A percentile compares a stretch with the other conserved stretches of the same genome.
These are phyloP conservation scores for Norana najaformis DNA, from an alignment of 2,888 invertebrate genomes.

Conservation along the genomic window DNA sequence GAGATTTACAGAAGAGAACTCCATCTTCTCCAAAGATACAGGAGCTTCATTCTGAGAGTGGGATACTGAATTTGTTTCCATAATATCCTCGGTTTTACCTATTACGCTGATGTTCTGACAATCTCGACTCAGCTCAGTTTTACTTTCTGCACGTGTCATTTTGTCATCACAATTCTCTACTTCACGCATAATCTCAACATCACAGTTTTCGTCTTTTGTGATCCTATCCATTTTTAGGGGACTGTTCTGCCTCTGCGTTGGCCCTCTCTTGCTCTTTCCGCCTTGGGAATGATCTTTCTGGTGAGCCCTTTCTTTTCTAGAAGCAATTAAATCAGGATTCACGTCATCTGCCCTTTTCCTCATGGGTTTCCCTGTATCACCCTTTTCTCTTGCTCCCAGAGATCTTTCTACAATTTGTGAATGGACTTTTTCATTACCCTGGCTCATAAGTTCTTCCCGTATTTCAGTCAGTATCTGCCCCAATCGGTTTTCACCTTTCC, in stretches of 20 bases:
- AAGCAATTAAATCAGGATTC: neutral
- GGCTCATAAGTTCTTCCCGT: conserved; percentile 48
- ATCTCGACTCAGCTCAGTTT: neutral
- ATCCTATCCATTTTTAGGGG: neutral
- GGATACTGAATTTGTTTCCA: neutral
- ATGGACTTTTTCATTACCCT: too few species aligned
- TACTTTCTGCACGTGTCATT: neutral
- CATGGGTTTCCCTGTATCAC: too few species aligned
- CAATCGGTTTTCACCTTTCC: conserved; percentile 59
- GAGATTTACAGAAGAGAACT: neutral
- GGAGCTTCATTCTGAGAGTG: neutral
- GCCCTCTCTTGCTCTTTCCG: neutral
- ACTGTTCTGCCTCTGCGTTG: neutral
- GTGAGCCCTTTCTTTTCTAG: neutral
- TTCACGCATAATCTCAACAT: neutral
- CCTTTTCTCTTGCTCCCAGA: too few species aligned
- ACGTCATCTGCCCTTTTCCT: neutral
- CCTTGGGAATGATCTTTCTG: neutral
- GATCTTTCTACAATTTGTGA: too few species aligned
- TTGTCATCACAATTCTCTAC: neutral
- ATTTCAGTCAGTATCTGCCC: conserved; percentile 57
- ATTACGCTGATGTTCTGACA: neutral
- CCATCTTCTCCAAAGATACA: neutral
- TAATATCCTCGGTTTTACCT: neutral
- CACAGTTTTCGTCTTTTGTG: neutral